Evolutionary conservation across 2,888 invertebrate species (phyloP).

Genomic region (Phengaris alcon): DNA sequence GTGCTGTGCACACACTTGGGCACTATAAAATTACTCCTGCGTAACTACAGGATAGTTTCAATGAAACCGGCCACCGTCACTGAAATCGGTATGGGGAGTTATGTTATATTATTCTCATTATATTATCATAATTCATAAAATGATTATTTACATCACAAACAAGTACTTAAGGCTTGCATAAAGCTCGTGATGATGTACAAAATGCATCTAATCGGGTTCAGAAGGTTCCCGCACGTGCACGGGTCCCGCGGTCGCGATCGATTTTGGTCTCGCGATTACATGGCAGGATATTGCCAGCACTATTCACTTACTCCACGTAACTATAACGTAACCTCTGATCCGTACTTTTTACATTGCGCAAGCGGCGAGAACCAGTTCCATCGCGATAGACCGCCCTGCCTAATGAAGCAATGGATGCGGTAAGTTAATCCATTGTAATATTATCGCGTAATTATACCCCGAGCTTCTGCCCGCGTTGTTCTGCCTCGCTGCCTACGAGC

Average conservation of each 20-base stretch:
- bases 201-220: slow-evolving; percentile 18
- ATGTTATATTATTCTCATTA: no score
- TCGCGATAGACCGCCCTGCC: slow-evolving; percentile 37
- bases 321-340: slow-evolving; percentile 42
- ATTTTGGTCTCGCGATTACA: slow-evolving; percentile 37
- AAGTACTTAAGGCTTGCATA: slow-evolving; percentile 18
- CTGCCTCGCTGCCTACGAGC: slow-evolving; percentile 1
- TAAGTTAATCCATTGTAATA: slow-evolving; percentile 33
- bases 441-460: slow-evolving; percentile 29
- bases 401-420: slow-evolving; percentile 37
- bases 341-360: slow-evolving; percentile 43
- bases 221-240: slow-evolving; percentile 12
- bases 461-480: slow-evolving; percentile 23
- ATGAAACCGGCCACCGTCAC: no score
- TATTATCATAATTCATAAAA: no score
- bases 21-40: no score
- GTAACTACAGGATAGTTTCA: no score
- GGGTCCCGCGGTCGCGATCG: slow-evolving; percentile 24
- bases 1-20: no score
- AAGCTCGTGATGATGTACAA: slow-evolving; percentile 19
- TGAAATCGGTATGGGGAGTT: no score
- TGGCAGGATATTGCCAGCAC: slow-evolving; percentile 35
- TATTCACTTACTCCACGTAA: slow-evolving; percentile 32
- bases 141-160: not conserved
- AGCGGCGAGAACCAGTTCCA: slow-evolving; percentile 46